Evolutionary conservation across 2,888 invertebrate genomes (phyloP).

Genomic region (Alsophila aescularia): DNA sequence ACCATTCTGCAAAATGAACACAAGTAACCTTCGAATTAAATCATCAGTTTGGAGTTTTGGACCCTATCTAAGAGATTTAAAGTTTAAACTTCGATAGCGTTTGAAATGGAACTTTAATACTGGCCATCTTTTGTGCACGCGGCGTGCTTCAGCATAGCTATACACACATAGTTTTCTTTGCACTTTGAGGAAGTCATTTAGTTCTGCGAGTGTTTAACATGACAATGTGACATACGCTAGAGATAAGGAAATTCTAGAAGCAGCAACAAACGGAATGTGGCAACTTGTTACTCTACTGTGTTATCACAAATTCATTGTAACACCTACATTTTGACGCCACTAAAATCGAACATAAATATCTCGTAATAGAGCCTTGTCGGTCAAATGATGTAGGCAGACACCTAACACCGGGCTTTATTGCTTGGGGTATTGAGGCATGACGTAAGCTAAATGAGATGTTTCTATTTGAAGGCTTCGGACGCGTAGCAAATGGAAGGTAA

Average conservation of each 20-base stretch:
- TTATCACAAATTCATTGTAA: constrained; percentile 10
- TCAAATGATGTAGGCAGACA: constrained; percentile 28
- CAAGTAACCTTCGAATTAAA: constrained; percentile 22
- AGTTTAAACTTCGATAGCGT: constrained; percentile 5
- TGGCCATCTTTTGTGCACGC: constrained; percentile 35
- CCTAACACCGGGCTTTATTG: constrained; percentile 21
- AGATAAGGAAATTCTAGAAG: constrained; percentile 22
- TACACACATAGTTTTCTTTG: constrained; percentile 59
- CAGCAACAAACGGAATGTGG: constrained; percentile 6
- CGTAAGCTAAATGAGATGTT: constrained; percentile 26
- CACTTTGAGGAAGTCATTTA: constrained; percentile 54
- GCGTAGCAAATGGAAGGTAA: constrained; percentile 3
- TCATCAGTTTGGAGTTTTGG: constrained; percentile 20
- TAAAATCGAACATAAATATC: constrained; percentile 23
- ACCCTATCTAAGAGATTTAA: constrained; percentile 20
- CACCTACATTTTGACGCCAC: neutral
- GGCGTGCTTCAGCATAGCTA: constrained; percentile 49
- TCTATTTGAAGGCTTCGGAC: constrained; percentile 19
- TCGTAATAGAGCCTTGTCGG: constrained; percentile 14
- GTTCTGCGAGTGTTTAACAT: constrained; percentile 41
- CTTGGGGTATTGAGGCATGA: constrained; percentile 19
- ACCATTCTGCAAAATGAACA: constrained; percentile 51
- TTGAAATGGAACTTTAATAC: constrained; percentile 7
- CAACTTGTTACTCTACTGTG: constrained; percentile 8
- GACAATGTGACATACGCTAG: constrained; percentile 19